Conservation (phyloP, 1,140 invertebrate species). For the Hetaerina americana region DNA sequence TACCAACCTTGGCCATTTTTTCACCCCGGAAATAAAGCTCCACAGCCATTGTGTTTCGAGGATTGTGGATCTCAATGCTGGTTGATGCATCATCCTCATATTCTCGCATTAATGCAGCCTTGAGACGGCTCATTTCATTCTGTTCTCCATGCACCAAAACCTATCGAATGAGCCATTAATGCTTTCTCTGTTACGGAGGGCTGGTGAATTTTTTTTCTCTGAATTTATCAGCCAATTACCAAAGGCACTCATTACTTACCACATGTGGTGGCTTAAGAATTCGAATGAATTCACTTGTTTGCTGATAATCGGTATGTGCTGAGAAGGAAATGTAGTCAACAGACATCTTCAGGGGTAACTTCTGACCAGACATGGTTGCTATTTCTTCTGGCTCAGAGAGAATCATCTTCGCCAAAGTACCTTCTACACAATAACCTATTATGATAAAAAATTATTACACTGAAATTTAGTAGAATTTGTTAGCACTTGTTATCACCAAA, state of each 20-base stretch:
- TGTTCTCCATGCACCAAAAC: slow-evolving; percentile 96
- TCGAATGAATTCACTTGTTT: slow-evolving; percentile 95
- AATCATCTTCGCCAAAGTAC: slow-evolving; percentile 93
- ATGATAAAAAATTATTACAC: slow-evolving; percentile 5
- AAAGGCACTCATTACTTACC: slow-evolving; percentile 42
- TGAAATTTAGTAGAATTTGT: slow-evolving; percentile 4
- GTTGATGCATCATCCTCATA: slow-evolving; percentile 83
- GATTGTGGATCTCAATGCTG: slow-evolving; percentile 89
- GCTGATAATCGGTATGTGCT: slow-evolving; percentile 97
- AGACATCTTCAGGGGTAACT: slow-evolving; percentile 90
- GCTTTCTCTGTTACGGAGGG: too few species aligned
- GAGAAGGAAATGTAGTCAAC: slow-evolving; percentile 99
- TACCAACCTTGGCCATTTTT: slow-evolving; percentile 97
- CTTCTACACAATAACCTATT: slow-evolving; percentile 92
- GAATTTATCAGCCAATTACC: too few species aligned
- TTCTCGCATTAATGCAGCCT: slow-evolving; percentile 85
- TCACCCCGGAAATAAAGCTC: slow-evolving; percentile 91
- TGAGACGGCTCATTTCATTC: slow-evolving; percentile 95
- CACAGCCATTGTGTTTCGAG: slow-evolving; percentile 86
- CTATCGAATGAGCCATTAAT: too few species aligned
- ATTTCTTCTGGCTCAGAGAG: slow-evolving; percentile 97
- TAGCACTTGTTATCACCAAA: too few species aligned
- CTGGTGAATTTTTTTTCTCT: too few species aligned
- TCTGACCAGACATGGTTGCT: slow-evolving; percentile 86
- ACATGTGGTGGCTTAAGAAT: slow-evolving; percentile 90